phyloP scores from a whole-genome alignment of 2,888 invertebrate genomes.

The Sinelater perroti region DNA sequence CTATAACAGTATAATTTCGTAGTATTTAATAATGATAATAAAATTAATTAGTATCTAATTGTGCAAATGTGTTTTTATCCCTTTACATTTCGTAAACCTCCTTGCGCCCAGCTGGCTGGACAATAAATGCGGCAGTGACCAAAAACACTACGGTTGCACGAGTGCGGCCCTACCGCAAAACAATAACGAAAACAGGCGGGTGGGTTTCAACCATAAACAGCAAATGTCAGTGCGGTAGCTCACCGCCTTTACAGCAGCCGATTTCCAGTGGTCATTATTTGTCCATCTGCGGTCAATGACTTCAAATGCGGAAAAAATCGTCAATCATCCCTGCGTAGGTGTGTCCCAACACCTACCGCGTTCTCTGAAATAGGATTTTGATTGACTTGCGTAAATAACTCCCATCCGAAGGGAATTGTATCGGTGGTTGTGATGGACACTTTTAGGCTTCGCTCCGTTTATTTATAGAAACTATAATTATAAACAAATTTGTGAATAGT shows the following conservation, averaged over 20 bases:
- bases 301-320: slow-evolving; percentile 42
- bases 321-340: slow-evolving; percentile 44
- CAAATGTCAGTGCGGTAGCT: slow-evolving; percentile 24
- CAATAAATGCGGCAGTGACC: too few relatives aligned
- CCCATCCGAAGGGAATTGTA: slow-evolving; percentile 9
- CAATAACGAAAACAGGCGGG: slow-evolving; percentile 9
- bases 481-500: too few relatives aligned
- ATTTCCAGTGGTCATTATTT: slow-evolving; percentile 43
- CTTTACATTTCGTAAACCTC: too few relatives aligned
- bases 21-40: too few relatives aligned
- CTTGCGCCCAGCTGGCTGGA: too few relatives aligned
- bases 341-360: slow-evolving; percentile 41
- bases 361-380: slow-evolving; percentile 41
- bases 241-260: slow-evolving; percentile 35
- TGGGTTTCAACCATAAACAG: slow-evolving; percentile 32
- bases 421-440: background rate
- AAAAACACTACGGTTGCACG: too few relatives aligned
- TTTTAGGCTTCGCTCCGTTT: too few relatives aligned
- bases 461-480: too few relatives aligned
- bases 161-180: background rate
- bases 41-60: too few relatives aligned
- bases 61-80: too few relatives aligned
- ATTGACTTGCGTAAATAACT: slow-evolving; percentile 41
- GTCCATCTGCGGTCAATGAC: slow-evolving; percentile 45
- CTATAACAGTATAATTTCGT: too few relatives aligned